Percentiles rank a stretch among this genome's conserved stretches.
These are phyloP conservation scores for Percopsis transmontana DNA, from an alignment of 2,113 vertebrate species.

Conservation along the genomic window DNA sequence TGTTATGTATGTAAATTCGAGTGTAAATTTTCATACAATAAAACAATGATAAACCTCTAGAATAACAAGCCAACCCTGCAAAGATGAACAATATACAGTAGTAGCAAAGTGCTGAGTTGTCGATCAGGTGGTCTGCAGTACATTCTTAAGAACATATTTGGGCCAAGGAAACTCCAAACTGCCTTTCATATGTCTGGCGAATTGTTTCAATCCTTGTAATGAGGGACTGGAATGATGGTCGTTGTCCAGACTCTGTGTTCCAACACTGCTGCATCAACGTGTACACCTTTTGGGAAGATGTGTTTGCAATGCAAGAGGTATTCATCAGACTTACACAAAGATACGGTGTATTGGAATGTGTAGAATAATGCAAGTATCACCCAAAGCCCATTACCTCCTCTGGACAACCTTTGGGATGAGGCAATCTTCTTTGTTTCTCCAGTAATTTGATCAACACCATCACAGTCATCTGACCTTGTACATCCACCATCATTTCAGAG, in stretches of 20 bases:
- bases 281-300: conserved; percentile 57
- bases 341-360: background rate
- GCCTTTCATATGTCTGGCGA: conserved; percentile 54
- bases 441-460: conserved; percentile 82
- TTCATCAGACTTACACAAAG: background rate
- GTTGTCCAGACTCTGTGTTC: conserved; percentile 75
- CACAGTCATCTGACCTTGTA: conserved; percentile 82
- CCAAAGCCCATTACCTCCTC: conserved; percentile 77
- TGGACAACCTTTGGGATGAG: conserved; percentile 82
- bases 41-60: no score
- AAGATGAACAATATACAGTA: conserved; percentile 2
- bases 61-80: background rate
- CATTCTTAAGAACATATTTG: conserved; percentile 60
- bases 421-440: conserved; percentile 80
- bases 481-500: conserved; percentile 79
- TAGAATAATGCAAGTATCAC: background rate
- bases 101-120: conserved; percentile 17
- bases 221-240: conserved; percentile 82
- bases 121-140: background rate
- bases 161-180: conserved; percentile 60
- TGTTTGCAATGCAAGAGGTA: background rate
- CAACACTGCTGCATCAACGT: conserved; percentile 87
- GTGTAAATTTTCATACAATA: no score
- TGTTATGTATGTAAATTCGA: no score
- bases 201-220: conserved; percentile 72